Base-by-base conservation (phyloP, 2,113 vertebrate species). In the Sceloporus undulatus region DNA sequence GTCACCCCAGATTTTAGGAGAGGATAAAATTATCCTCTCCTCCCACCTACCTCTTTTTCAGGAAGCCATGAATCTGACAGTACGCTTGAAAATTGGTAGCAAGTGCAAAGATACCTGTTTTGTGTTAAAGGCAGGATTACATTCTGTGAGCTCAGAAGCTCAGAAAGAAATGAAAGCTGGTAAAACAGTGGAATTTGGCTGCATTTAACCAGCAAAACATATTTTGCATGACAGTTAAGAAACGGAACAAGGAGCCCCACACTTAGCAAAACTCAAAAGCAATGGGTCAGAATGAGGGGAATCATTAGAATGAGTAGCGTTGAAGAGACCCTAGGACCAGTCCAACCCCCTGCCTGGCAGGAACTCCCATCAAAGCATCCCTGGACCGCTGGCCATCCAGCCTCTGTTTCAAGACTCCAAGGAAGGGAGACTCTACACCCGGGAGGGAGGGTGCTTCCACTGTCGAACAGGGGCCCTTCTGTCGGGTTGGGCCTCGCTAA, bases 1-100 rank as follows among this genome's bases (percentile, higher is more conserved):
- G 91, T 87, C 92, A 89, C 92, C 94, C 95, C 92, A 68, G 68
- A 0, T n/a, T 92, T 91, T 78, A 90, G 89, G 93, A 89, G 89
- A 89, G 70, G 93, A 68, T 89, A 48, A 93, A 93, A 87, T 80
- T 93, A 54, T 66, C 90, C 89, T n/a, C 85, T n/a, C 38, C 86
- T 42, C 40, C 29, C 56, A 11, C 48, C 9, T 4, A 59, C 2
- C 34, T 77, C 73, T 89, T 66, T 23, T 62, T 83, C 0, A 0
- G 77, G 62, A 78, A 83, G 52, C 40, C 0, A 0, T 1, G 2
- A 59, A 82, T 68, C 3, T 2, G 1, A 18, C 91, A 84, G 85
- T 71, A 18, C 76, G 5, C 1, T 40, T 8, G 42, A 54, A 85
- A 54, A 40, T 23, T n/a, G 25, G 68, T 29, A 16, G 21, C 2